Evolutionary conservation across 2,797 vertebrate species (phyloP).

Genomic region (Zalophus californianus): DNA sequence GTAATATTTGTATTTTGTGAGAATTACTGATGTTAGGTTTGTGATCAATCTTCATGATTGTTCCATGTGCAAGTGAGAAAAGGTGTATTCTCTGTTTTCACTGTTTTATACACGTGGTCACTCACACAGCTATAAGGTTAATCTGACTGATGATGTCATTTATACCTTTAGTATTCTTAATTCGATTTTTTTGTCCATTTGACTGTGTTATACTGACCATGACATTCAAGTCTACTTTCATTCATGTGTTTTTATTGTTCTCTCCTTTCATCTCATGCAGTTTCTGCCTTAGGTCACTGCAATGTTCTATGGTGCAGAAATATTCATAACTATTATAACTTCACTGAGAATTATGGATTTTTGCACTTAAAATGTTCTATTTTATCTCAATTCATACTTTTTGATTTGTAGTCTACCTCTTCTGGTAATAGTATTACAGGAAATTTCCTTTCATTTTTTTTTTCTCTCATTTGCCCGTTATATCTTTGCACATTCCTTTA

Average conservation of each 20-base stretch:
- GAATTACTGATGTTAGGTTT: neutral
- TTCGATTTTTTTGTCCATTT: neutral
- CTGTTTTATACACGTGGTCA: neutral
- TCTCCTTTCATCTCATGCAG: neutral
- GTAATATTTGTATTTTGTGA: neutral
- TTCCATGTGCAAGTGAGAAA: neutral
- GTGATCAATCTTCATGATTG: neutral
- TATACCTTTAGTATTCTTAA: neutral
- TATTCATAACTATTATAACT: neutral
- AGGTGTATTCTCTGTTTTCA: neutral
- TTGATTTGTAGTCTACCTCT: neutral
- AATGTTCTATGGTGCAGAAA: neutral
- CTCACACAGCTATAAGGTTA: neutral
- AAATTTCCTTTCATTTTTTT: constrained; percentile 18
- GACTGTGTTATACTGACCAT: neutral
- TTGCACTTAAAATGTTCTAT: neutral
- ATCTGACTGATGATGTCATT: neutral
- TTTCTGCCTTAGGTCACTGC: neutral
- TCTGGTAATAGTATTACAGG: neutral
- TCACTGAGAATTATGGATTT: neutral
- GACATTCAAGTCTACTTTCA: neutral
- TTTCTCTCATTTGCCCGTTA: neutral
- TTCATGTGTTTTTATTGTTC: neutral
- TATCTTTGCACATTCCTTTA: neutral
- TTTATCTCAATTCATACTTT: neutral